Base-by-base conservation (phyloP, 2,113 vertebrate species). In the Myocastor coypus region DNA sequence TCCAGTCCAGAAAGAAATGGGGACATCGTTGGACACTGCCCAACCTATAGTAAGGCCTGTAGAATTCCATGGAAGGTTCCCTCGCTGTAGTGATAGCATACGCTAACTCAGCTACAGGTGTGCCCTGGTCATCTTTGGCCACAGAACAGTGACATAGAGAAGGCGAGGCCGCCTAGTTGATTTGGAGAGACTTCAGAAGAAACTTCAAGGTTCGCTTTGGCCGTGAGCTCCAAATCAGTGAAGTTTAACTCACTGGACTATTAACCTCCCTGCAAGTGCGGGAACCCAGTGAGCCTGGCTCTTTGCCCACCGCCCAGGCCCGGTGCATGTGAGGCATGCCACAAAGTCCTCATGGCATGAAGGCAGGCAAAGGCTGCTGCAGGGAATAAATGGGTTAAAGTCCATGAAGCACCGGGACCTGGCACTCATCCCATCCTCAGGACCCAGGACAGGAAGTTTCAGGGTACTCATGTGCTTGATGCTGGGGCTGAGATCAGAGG, bases 341-440 rank as follows among this genome's bases (percentile, higher is more conserved):
- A 0, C 20, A 55, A 55, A 73, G n/a, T 40, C 26, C 40, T 32
- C 28, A 3, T 14, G 26, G 11, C 61, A 7, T 13, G 26, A 68
- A 24, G 6, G 1, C 17, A 12, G 73, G n/a, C 59, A 66, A 37
- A 11, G n/a, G n/a, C 3, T 11, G 28, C 9, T 3, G 12, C 3
- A 1, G 10, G 16, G 26, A 42, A 46, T 17, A 22, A 16, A 37
- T 30, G 14, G 2, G 3, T n/a, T 7, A 2, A 9, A 4, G 32
- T 4, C 32, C 1, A 0, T 4, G 11, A 24, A 1, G 20, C 63
- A 9, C 0, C 32, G 2, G 22, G 81, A 32, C 42, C 0, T 0
- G 19, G 50, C 0, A 0, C n/a, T 9, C 0, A 24, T 28, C 71
- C 20, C 46, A 11, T 9, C 3, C 0, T 0, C 7, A n/a, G 57